These are phyloP conservation scores for Amphiprion ocellaris DNA, from an alignment of 2,113 vertebrate species.

Conservation along the genomic window DNA sequence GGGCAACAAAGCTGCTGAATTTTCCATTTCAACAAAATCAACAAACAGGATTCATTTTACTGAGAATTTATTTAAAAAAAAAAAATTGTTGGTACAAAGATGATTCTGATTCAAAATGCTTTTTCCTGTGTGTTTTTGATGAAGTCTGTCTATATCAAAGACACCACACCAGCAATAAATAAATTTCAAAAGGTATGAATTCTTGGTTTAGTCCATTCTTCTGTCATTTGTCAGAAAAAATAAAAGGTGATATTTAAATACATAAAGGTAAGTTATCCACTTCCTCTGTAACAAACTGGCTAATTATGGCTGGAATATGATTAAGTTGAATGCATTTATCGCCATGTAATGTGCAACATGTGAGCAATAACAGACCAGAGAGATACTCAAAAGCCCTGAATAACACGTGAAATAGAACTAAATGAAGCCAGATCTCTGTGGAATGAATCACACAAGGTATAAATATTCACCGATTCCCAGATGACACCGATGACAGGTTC, in stretches of 20 bases:
- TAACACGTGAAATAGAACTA: constrained; percentile 8
- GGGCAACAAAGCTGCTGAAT: not conserved
- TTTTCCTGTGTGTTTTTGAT: constrained; percentile 24
- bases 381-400: constrained; percentile 30
- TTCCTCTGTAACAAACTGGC: too few species aligned
- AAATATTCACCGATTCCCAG: not conserved
- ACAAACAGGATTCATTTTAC: not conserved
- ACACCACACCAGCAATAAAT: constrained; percentile 47
- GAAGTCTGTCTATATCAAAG: constrained; percentile 8
- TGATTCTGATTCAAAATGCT: constrained; percentile 24
- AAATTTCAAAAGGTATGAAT: not conserved
- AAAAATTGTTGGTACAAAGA: constrained; percentile 48
- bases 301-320: too few species aligned
- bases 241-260: constrained; percentile 12
- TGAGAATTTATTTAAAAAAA: constrained; percentile 33
- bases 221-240: constrained; percentile 4
- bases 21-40: constrained; percentile 27
- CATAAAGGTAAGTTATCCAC: not conserved
- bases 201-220: not conserved
- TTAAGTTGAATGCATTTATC: too few species aligned
- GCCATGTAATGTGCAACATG: not conserved
- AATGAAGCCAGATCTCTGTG: constrained; percentile 4
- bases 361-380: not conserved
- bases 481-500: not conserved
- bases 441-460: constrained; percentile 8